A percentile compares a stretch with the other conserved stretches of the same genome.
Conservation (phyloP, 2,797 vertebrate species). For the Pseudomugil tenellus region DNA sequence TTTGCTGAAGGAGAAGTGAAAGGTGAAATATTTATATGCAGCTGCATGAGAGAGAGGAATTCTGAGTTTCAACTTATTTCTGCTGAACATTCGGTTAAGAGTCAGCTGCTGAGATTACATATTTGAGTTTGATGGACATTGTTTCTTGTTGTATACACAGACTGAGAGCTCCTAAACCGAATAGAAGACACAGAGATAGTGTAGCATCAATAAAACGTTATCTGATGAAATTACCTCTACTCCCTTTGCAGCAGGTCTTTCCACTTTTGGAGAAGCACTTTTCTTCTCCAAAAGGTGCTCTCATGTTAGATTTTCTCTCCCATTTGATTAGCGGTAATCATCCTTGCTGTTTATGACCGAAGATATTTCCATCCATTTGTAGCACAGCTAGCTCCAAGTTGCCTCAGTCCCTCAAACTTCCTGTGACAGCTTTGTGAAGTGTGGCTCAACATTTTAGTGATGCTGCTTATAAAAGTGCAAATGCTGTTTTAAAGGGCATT, state of each 20-base stretch:
- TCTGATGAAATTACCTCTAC: neutral
- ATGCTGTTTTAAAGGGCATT: neutral
- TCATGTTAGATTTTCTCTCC: neutral
- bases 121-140: neutral
- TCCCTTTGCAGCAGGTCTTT: neutral
- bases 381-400: neutral
- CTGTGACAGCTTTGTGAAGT: neutral
- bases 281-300: neutral
- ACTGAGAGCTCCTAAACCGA: neutral
- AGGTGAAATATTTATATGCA: neutral
- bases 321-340: neutral
- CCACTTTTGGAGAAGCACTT: neutral
- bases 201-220: neutral
- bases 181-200: neutral
- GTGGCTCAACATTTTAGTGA: neutral
- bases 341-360: neutral
- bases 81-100: neutral
- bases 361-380: slow-evolving; percentile 1
- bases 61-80: neutral
- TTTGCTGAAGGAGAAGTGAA: slow-evolving; percentile 2
- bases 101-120: neutral
- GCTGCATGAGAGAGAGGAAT: neutral
- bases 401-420: neutral
- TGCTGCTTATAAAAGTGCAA: neutral
- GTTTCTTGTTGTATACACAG: neutral